Evolutionary conservation across 2,113 vertebrate genomes (phyloP), one percentile per base, ranked within the genome.

Genomic region (Lamprologus ornatipinnis): DNA sequence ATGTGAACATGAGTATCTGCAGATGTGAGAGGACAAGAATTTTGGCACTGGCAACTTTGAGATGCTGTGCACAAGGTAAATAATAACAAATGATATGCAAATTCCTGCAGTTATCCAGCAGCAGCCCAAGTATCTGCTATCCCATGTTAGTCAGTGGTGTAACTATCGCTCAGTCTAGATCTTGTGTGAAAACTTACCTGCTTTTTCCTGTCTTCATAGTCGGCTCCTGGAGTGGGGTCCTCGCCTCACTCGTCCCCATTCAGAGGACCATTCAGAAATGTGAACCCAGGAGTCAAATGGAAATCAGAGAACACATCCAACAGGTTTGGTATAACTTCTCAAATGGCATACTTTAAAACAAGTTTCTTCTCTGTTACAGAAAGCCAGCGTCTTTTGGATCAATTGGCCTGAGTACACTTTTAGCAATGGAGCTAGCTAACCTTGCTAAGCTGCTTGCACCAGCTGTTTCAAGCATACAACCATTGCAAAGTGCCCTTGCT

Each of bases 251-350:
- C 1, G 5, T 19, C 57, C 15, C 57, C 28, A 33, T 33, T 60
- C 15, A n/a, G 58, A 65, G 31, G 17, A 65, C 19, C 60, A 37
- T 65, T 37, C 33, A 65, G 2, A 13, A 37, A n/a, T n/a, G 6
- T 65, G 19, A 65, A 65, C 31, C 31, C 60, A 37, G 9, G 60
- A 65, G 31, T n/a, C 60, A 65, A 65, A 65, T 21, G 19, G 60
- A 65, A 65, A 65, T 65, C 60, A 65, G 33, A 37, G 60, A 65
- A 63, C 9, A 33, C 28, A 65, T 65, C 60, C 60, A 65, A 65
- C 17, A 1, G 17, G 17, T 37, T n/a, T 35, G 31, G 17, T 35
- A 65, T 65, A 65, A 65, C 31, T 37, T 65, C 60, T 65, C 60
- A 12, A 65, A 35, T 65, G 1, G 60, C 31, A 65, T 65, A 37